Percentiles rank a stretch among this genome's conserved stretches.
phyloP scores from a whole-genome alignment of 2,888 invertebrate species.

The Mesorhabditis spiculigera region DNA sequence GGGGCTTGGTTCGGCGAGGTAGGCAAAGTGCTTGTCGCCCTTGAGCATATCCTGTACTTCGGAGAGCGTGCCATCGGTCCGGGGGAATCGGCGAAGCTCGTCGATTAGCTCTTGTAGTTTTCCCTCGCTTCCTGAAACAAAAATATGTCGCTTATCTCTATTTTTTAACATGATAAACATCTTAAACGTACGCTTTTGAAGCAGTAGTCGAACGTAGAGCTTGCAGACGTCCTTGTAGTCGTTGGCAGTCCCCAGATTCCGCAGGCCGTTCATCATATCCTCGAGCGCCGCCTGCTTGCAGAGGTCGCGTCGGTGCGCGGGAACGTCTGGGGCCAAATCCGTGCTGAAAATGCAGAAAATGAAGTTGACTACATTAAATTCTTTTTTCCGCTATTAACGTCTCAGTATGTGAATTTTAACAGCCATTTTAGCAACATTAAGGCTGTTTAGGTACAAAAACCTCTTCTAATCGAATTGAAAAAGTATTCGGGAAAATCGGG shows the following conservation, averaged over 20 bases:
- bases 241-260: neutral
- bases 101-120: neutral
- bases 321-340: neutral
- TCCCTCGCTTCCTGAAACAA: neutral
- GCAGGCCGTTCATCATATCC: neutral
- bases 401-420: too few species aligned
- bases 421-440: too few species aligned
- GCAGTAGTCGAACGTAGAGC: neutral
- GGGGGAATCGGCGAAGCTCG: neutral
- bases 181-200: neutral
- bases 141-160: too few species aligned
- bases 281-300: neutral
- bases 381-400: too few species aligned
- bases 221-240: neutral
- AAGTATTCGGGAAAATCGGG: neutral
- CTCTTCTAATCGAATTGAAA: neutral
- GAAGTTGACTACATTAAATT: neutral
- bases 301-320: neutral
- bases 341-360: neutral
- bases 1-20: too few species aligned
- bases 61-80: too few species aligned
- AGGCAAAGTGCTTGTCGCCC: too few species aligned
- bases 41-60: too few species aligned
- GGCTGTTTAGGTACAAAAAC: too few species aligned
- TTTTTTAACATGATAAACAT: too few species aligned